Evolutionary conservation across 2,888 invertebrate genomes (phyloP).

Genomic region (Drosophila limbata): DNA sequence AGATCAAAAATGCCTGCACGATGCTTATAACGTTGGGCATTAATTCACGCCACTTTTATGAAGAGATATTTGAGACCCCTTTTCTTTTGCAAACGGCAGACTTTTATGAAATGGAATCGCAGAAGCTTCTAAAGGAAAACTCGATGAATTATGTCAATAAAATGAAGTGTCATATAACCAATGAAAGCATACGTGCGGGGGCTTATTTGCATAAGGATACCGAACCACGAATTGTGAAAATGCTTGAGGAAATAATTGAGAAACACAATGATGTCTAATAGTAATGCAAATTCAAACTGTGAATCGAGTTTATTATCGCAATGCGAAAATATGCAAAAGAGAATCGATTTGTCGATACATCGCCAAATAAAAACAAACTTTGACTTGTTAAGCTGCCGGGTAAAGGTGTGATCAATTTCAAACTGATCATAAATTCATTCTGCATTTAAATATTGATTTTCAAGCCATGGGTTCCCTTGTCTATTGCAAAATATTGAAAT

Average conservation of each 20-base stretch:
- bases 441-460: not conserved
- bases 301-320: too few species aligned
- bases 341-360: too few species aligned
- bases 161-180: not conserved
- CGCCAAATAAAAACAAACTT: too few species aligned
- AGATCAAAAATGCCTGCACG: not conserved
- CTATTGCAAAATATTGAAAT: too few species aligned
- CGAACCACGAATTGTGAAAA: not conserved
- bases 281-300: too few species aligned
- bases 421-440: too few species aligned
- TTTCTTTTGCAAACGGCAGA: not conserved
- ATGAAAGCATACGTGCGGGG: not conserved
- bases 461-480: too few species aligned
- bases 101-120: not conserved
- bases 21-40: conserved; percentile 11
- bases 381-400: too few species aligned
- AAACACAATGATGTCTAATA: not conserved
- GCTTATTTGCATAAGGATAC: conserved; percentile 9
- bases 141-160: not conserved
- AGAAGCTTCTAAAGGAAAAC: not conserved
- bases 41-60: conserved; percentile 1
- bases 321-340: too few species aligned
- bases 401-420: too few species aligned
- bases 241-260: conserved; percentile 3
- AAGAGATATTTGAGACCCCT: conserved; percentile 2